Conservation (phyloP, 2,113 vertebrate genomes). For the Ia io region DNA sequence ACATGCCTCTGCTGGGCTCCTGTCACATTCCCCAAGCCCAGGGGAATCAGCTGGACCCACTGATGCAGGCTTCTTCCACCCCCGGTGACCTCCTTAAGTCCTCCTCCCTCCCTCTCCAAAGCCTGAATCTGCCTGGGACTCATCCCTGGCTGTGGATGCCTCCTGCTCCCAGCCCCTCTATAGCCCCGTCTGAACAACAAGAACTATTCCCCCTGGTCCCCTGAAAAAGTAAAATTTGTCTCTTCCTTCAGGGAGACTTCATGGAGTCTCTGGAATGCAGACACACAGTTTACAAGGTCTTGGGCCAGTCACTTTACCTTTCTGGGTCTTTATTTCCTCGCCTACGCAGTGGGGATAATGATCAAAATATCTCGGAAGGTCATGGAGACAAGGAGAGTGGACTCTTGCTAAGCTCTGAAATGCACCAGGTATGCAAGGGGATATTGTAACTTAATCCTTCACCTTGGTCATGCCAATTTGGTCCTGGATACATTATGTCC, state of each 20-base stretch:
- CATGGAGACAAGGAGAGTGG: neutral
- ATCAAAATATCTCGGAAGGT: neutral
- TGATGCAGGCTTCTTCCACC: neutral
- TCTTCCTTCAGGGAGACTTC: neutral
- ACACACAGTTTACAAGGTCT: neutral
- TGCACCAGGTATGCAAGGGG: neutral
- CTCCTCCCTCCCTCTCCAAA: neutral
- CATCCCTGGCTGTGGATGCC: neutral
- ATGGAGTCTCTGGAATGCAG: neutral
- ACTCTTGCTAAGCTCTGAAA: neutral
- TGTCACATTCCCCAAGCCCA: slow-evolving; percentile 73
- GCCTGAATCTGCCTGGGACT: neutral
- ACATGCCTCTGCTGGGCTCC: slow-evolving; percentile 63
- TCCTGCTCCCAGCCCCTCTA: neutral
- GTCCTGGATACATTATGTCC: neutral
- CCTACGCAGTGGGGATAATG: neutral
- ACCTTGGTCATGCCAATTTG: neutral
- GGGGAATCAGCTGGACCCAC: slow-evolving; percentile 57
- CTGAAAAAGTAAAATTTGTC: neutral
- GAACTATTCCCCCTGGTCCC: neutral
- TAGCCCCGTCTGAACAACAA: neutral
- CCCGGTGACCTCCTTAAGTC: neutral
- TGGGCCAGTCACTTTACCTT: neutral
- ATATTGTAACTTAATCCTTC: neutral
- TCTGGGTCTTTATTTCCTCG: slow-evolving; percentile 3